Percentiles rank a stretch among this genome's conserved stretches.
phyloP scores from a whole-genome alignment of 1,140 invertebrate species.

The Eumaeus atala region DNA sequence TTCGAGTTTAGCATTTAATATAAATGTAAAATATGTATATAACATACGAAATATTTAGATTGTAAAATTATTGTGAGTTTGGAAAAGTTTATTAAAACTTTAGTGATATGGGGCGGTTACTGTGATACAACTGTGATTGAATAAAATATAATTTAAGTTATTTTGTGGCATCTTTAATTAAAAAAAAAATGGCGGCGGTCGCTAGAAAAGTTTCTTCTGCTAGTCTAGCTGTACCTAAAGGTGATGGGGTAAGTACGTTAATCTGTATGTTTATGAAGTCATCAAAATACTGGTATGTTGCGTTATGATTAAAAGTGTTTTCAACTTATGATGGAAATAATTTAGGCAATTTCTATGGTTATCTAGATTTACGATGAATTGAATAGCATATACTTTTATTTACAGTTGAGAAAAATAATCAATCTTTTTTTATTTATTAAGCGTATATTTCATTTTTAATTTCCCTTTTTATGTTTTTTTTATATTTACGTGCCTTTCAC shows the following conservation, averaged over 20 bases:
- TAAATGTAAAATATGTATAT: slow-evolving; percentile 15
- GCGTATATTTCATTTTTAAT: too few species aligned
- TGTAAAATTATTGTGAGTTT: not conserved
- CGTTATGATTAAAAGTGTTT: too few species aligned
- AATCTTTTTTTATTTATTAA: too few species aligned
- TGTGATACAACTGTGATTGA: slow-evolving; percentile 42
- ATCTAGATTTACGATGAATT: too few species aligned
- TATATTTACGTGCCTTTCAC: too few species aligned
- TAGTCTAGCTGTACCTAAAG: slow-evolving; percentile 28
- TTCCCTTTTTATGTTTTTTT: too few species aligned
- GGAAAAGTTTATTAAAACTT: not conserved
- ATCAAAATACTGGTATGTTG: slow-evolving; percentile 21
- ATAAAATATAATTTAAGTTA: slow-evolving; percentile 27
- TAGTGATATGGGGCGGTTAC: slow-evolving; percentile 16
- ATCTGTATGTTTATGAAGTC: slow-evolving; percentile 12
- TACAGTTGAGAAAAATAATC: too few species aligned
- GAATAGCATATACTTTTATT: too few species aligned
- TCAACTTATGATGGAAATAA: too few species aligned
- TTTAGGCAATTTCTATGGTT: too few species aligned
- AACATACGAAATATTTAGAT: not conserved
- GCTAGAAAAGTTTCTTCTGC: slow-evolving; percentile 41
- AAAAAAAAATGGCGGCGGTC: slow-evolving; percentile 53
- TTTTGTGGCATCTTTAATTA: slow-evolving; percentile 57
- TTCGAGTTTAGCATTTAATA: slow-evolving; percentile 18
- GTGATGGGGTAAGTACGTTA: slow-evolving; percentile 28